Evolutionary conservation across 2,888 invertebrate genomes (phyloP), one percentile per base, ranked within the genome.

Genomic region (Amblyteles armatorius): DNA sequence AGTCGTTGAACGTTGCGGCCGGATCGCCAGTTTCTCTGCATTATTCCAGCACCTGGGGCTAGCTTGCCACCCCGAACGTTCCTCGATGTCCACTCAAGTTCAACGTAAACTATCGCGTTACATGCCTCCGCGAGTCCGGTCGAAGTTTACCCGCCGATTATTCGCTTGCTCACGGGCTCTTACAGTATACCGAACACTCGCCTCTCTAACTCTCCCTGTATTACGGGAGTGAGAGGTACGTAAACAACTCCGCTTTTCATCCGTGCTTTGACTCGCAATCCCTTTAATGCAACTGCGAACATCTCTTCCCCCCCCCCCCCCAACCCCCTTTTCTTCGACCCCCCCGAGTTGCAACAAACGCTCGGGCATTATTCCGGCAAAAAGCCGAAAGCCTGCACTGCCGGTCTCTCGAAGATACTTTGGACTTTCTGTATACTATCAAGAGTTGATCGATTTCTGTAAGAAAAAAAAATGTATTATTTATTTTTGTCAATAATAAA

Each of bases 101-200:
- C 81, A 85, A 87, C 84, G 84, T 87, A 87, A 88, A 87, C 88
- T 86, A 87, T 88, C 88, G 85, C 84, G 82, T 87, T 87, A 85
- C 85, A 86, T 77, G 65, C 79, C 60, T 76, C 74, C 71, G 77
- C 69, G 65, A 29, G 71, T 55, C 48, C 69, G 60, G 26, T 60
- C 71, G 48, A 69, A 83, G 83, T 79, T 83, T 83, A 74, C 83
- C 74, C 71, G 74, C 69, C 74, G 79, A 79, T 85, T 82, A 82
- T 72, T 79, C 74, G n/a, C 79, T 55, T 44, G 48, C 74, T 63
- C 65, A 16, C 72, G 55, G 60, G 48, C 29, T 63, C 29, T 63
- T 63, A 63, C 16, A 60, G 11, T 29, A 63, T 63, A n/a, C 63
- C 79, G 55, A 22, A 57, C 55, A 55, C 13, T 67, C 33, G n/a